These are phyloP conservation scores for Trichechus manatus DNA, from an alignment of 2,113 vertebrate genomes.

Conservation along the genomic window DNA sequence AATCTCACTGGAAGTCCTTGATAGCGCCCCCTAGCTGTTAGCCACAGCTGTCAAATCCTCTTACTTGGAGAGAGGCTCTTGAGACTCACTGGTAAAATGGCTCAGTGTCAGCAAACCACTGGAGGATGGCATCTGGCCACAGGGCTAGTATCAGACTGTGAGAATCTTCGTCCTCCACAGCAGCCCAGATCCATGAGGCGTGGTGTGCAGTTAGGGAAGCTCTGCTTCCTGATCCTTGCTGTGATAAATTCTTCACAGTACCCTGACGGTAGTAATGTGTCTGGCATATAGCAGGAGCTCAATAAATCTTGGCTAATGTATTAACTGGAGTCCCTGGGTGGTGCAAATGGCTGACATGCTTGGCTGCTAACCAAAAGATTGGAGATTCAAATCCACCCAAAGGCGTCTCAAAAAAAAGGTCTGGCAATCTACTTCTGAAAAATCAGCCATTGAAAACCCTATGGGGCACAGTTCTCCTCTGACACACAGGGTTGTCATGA, in stretches of 20 bases:
- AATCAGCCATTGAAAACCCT: too few relatives aligned
- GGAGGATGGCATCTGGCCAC: neutral
- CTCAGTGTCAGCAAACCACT: neutral
- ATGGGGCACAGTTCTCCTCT: too few relatives aligned
- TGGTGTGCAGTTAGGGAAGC: too few relatives aligned
- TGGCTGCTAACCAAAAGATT: too few relatives aligned
- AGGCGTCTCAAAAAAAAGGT: too few relatives aligned
- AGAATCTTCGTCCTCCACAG: neutral
- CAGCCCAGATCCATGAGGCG: neutral
- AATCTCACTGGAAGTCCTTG: slow-evolving; percentile 31
- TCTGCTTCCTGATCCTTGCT: neutral
- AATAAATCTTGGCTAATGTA: neutral
- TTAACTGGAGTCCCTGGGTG: neutral
- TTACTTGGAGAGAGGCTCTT: neutral
- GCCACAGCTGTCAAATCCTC: too few relatives aligned
- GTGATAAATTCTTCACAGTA: neutral
- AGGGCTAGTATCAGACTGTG: neutral
- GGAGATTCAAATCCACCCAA: too few relatives aligned
- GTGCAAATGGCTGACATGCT: too few relatives aligned
- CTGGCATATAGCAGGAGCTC: neutral
- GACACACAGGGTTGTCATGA: too few relatives aligned
- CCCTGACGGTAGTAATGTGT: neutral
- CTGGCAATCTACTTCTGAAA: too few relatives aligned
- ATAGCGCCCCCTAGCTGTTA: neutral
- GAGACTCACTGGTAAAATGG: neutral